Base-by-base conservation (phyloP, 2,888 invertebrate genomes). In the Rhimphoctona megacephalus region DNA sequence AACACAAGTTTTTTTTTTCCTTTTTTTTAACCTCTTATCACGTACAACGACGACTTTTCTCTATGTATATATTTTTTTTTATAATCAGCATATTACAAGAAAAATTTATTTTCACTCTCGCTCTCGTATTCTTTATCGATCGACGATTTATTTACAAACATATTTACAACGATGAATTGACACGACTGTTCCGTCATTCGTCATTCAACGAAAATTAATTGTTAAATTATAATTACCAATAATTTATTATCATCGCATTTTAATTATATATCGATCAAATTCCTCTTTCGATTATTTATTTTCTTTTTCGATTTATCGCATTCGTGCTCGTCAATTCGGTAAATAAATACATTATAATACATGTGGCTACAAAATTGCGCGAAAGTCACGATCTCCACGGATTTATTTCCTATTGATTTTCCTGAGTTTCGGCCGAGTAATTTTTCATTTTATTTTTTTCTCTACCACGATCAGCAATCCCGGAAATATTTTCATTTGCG, bases 281-380 rank as follows among this genome's bases (percentile, higher is more conserved):
- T 22, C 52, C 39, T 61, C 54, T 36, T 52, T 72, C 57, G 39
- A 66, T 76, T 19, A 43, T 73, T 52, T 61, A n/a, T 61, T 77
- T 54, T 70, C 52, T 30, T 57, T 77, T 46, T 76, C 64, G 9
- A 79, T 85, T 7, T 19, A 22, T 73, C 57, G 64, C 30, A 64
- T 33, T 83, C 80, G 49, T 81, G 14, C 25, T 81, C 39, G 66
- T 33, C 69, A 73, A 22, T 76, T 67, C 67, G 67, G 54, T 78
- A 86, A 93, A 94, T 93, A 94, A 94, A 94, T 94, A 94, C 94
- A 93, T 90, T 93, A 94, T 93, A 88, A 92, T 94, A 94, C 94
- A 94, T 77, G 81, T 76, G 78, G 78, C 77, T 83, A 77, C 33
- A 70, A 64, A 73, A 84, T 84, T 61, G 39, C 43, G 67, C 67